Evolutionary conservation across 1,140 invertebrate species (phyloP).

Genomic region (Lamellibrachia luymesi): DNA sequence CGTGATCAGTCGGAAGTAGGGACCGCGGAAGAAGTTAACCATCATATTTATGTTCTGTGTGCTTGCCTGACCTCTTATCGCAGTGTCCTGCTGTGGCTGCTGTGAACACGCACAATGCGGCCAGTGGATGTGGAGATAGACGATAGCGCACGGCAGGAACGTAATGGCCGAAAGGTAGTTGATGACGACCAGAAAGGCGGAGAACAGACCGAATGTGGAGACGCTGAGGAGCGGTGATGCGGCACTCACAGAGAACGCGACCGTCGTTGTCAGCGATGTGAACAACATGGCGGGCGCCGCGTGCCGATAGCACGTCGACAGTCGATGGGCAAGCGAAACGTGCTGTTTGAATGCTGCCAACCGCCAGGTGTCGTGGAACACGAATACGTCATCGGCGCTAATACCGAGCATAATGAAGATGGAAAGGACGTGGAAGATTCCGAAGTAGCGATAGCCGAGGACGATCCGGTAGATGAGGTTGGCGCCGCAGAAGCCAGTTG

Average conservation of each 20-base stretch:
- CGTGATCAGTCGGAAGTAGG: slow-evolving; percentile 22
- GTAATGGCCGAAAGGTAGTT: slow-evolving; percentile 48
- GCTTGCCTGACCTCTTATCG: background rate
- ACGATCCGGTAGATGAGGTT: slow-evolving; percentile 29
- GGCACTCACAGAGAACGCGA: slow-evolving; percentile 43
- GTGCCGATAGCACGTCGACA: slow-evolving; percentile 39
- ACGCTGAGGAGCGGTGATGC: slow-evolving; percentile 41
- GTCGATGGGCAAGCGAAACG: slow-evolving; percentile 39
- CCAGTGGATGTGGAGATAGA: slow-evolving; percentile 38
- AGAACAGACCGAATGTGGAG: slow-evolving; percentile 45
- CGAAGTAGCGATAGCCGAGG: slow-evolving; percentile 30
- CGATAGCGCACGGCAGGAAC: slow-evolving; percentile 47
- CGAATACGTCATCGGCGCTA: slow-evolving; percentile 31
- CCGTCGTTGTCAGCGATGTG: slow-evolving; percentile 21
- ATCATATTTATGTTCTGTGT: background rate
- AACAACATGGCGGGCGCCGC: slow-evolving; percentile 8
- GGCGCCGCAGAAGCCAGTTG: slow-evolving; percentile 25
- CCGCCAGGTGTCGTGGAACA: slow-evolving; percentile 31
- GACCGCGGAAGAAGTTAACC: slow-evolving; percentile 26
- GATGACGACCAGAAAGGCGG: slow-evolving; percentile 39
- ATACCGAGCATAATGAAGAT: slow-evolving; percentile 32
- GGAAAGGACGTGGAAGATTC: slow-evolving; percentile 30
- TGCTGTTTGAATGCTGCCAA: slow-evolving; percentile 15
- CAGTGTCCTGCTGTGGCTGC: background rate
- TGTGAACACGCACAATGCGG: slow-evolving; percentile 22